Percentiles rank a stretch among this genome's conserved stretches.
phyloP scores from a whole-genome alignment of 2,888 invertebrate genomes.

The Mythimna albipuncta region DNA sequence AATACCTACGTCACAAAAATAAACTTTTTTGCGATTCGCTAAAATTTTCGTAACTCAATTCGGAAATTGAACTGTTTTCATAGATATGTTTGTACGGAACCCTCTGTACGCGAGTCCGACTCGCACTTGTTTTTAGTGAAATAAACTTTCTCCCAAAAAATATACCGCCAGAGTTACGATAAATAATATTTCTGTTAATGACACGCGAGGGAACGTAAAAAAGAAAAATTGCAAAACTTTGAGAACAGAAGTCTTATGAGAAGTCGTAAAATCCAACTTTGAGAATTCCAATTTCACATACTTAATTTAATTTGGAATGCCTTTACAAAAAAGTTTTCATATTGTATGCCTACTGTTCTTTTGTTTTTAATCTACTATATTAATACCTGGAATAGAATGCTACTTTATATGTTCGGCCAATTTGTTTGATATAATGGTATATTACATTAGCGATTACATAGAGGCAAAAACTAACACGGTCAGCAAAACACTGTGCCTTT shows the following conservation, averaged over 20 bases:
- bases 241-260: slow-evolving; percentile 5
- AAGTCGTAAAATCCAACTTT: slow-evolving; percentile 32
- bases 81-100: no score
- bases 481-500: no score
- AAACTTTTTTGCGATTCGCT: no score
- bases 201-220: slow-evolving; percentile 18
- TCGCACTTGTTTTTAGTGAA: not conserved
- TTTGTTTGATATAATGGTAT: no score
- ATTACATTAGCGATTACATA: no score
- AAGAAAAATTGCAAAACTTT: slow-evolving; percentile 49
- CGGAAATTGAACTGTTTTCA: no score
- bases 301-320: slow-evolving; percentile 38
- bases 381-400: no score
- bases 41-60: no score
- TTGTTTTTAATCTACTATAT: not conserved
- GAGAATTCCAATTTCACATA: slow-evolving; percentile 28
- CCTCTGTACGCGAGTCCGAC: no score
- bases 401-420: no score
- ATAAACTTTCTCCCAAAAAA: not conserved
- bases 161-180: slow-evolving; percentile 8
- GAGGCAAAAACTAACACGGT: no score
- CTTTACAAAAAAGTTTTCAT: slow-evolving; percentile 9
- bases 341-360: not conserved
- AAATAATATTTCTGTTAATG: slow-evolving; percentile 35
- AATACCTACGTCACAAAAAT: no score